phyloP scores from a whole-genome alignment of 2,113 vertebrate species.

The Alectura lathami region DNA sequence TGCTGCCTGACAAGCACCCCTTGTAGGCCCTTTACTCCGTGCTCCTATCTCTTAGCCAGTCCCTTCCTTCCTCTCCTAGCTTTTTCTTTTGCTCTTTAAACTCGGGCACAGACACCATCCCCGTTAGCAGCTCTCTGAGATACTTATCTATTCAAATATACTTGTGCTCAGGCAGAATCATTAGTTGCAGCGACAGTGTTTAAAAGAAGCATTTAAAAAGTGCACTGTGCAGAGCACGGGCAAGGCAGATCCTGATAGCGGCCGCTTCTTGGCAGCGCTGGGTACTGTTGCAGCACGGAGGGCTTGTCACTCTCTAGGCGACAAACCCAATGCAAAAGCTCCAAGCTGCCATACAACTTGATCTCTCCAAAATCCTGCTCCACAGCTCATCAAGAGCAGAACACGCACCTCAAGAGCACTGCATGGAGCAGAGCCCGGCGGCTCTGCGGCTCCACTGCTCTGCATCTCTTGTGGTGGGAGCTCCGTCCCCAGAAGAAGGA shows the following conservation, averaged over 20 bases:
- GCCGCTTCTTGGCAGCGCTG: neutral
- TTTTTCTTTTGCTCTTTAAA: constrained; percentile 9
- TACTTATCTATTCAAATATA: constrained; percentile 66
- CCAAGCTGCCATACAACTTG: neutral
- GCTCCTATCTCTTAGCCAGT: neutral
- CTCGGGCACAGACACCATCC: neutral
- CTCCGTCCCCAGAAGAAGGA: neutral
- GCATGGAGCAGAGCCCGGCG: rapidly evolving
- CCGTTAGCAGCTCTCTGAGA: constrained; percentile 29
- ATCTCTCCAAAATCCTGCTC: neutral
- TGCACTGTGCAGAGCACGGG: neutral
- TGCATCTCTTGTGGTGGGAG: rapidly evolving
- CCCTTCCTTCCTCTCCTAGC: neutral
- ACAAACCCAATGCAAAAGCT: neutral
- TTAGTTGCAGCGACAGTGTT: constrained; percentile 36
- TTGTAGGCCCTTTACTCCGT: neutral
- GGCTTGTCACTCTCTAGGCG: neutral
- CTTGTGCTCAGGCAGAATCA: constrained; percentile 23
- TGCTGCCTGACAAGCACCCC: constrained; percentile 11
- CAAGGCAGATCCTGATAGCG: constrained; percentile 37
- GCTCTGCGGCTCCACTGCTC: neutral
- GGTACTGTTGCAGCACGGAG: neutral
- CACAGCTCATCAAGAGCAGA: rapidly evolving
- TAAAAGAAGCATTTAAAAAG: constrained; percentile 41
- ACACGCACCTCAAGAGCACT: neutral